A percentile compares a stretch with the other conserved stretches of the same genome.
These are phyloP conservation scores for Druon quercuslanigerum DNA, from an alignment of 1,140 invertebrate genomes.

Conservation along the genomic window DNA sequence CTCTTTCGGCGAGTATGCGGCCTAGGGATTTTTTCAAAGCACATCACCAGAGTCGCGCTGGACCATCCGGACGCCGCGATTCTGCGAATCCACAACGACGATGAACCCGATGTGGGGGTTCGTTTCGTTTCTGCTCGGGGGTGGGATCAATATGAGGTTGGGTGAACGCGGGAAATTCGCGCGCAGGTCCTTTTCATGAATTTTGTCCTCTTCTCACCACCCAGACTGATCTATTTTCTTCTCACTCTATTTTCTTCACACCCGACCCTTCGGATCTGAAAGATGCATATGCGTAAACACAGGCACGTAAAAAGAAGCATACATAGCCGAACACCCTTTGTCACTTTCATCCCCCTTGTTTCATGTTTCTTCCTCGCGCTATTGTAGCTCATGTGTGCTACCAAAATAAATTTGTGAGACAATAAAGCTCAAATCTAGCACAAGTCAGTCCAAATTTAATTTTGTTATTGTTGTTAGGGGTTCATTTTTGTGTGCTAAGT, in stretches of 20 bases:
- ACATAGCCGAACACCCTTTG: background rate
- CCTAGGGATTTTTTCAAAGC: background rate
- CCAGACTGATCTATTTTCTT: conserved; percentile 34
- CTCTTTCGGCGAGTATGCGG: background rate
- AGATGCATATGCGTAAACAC: background rate
- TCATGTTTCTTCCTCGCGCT: conserved; percentile 9
- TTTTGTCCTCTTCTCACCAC: conserved; percentile 44
- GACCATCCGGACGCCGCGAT: conserved; percentile 67
- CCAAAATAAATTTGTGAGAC: no score
- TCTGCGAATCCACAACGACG: conserved; percentile 64
- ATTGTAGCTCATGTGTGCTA: background rate
- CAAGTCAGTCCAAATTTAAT: background rate
- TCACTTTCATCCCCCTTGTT: background rate
- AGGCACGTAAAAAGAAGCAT: background rate
- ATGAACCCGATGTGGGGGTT: conserved; percentile 55
- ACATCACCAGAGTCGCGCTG: conserved; percentile 43
- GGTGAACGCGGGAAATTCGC: conserved; percentile 75
- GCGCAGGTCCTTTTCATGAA: conserved; percentile 73
- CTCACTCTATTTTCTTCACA: conserved; percentile 34
- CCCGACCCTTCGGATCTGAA: background rate
- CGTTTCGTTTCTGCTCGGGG: conserved; percentile 61
- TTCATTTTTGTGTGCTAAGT: no score
- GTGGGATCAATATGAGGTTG: conserved; percentile 76
- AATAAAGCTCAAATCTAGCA: no score
- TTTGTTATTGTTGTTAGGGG: no score